Percentiles rank a stretch among this genome's conserved stretches.
Evolutionary conservation across 2,888 invertebrate genomes (phyloP).

Genomic region (Euclidia mi): DNA sequence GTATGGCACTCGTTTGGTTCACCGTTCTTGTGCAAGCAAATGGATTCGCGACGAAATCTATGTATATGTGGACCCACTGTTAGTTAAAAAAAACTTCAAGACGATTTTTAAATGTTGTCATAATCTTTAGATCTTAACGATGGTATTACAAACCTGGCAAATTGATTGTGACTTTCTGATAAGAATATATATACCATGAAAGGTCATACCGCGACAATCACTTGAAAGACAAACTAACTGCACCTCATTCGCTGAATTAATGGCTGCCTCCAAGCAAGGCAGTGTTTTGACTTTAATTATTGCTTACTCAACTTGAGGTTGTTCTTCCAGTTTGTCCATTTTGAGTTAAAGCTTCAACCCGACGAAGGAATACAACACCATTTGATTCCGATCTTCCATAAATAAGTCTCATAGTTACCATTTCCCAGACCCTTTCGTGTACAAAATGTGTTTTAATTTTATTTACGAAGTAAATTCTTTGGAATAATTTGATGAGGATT

Average conservation of each 20-base stretch:
- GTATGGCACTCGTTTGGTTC: too few relatives aligned
- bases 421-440: conserved; percentile 16
- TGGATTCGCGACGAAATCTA: too few relatives aligned
- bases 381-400: conserved; percentile 28
- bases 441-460: conserved; percentile 17
- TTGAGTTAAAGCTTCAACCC: conserved; percentile 46
- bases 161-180: too few relatives aligned
- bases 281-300: conserved; percentile 69
- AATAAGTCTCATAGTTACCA: conserved; percentile 21
- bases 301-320: conserved; percentile 62
- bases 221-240: too few relatives aligned
- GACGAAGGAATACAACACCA: conserved; percentile 42
- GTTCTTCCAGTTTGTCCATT: conserved; percentile 57
- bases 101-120: too few relatives aligned
- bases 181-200: too few relatives aligned
- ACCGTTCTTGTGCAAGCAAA: too few relatives aligned
- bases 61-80: too few relatives aligned
- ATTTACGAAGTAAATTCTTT: conserved; percentile 19
- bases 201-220: too few relatives aligned
- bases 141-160: too few relatives aligned
- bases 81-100: too few relatives aligned
- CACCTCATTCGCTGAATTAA: conserved; percentile 24
- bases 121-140: too few relatives aligned
- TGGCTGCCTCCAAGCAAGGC: conserved; percentile 45
- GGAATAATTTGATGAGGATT: conserved; percentile 19